Conservation (phyloP, 2,888 invertebrate genomes). For the Bombyx huttoni region DNA sequence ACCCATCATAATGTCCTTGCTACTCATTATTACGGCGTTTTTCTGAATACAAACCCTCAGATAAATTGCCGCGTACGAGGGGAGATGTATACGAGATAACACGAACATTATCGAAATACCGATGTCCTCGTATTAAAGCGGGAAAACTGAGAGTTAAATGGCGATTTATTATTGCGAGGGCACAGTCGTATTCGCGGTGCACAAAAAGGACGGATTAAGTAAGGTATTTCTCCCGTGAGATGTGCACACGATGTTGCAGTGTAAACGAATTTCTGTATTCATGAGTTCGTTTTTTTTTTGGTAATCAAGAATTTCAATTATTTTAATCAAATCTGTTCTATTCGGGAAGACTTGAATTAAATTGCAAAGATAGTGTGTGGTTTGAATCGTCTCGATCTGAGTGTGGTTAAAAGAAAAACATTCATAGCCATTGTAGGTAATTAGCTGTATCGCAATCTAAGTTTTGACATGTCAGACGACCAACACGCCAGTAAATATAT, state of each 20-base stretch:
- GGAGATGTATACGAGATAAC: constrained; percentile 59
- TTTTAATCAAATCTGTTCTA: too few relatives aligned
- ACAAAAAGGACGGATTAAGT: background rate
- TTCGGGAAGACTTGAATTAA: too few relatives aligned
- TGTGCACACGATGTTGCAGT: background rate
- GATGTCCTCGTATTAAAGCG: constrained; percentile 61
- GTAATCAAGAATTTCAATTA: too few relatives aligned
- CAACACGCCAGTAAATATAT: too few relatives aligned
- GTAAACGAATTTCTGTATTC: too few relatives aligned
- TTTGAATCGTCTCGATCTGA: too few relatives aligned
- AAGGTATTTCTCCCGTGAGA: constrained; percentile 3
- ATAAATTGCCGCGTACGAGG: constrained; percentile 48
- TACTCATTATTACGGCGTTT: constrained; percentile 65
- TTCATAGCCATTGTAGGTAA: too few relatives aligned
- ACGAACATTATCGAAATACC: constrained; percentile 67
- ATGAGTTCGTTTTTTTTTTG: too few relatives aligned
- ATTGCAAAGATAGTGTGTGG: too few relatives aligned
- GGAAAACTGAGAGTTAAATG: constrained; percentile 61
- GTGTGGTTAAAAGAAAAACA: too few relatives aligned
- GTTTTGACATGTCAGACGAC: too few relatives aligned
- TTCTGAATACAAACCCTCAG: constrained; percentile 55
- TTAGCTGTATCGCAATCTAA: too few relatives aligned
- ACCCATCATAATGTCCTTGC: constrained; percentile 30
- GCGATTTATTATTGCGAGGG: constrained; percentile 51
- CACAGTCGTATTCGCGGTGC: constrained; percentile 3